These are phyloP conservation scores for Ciconia nigra DNA, from an alignment of 2,797 vertebrate species.

Conservation along the genomic window DNA sequence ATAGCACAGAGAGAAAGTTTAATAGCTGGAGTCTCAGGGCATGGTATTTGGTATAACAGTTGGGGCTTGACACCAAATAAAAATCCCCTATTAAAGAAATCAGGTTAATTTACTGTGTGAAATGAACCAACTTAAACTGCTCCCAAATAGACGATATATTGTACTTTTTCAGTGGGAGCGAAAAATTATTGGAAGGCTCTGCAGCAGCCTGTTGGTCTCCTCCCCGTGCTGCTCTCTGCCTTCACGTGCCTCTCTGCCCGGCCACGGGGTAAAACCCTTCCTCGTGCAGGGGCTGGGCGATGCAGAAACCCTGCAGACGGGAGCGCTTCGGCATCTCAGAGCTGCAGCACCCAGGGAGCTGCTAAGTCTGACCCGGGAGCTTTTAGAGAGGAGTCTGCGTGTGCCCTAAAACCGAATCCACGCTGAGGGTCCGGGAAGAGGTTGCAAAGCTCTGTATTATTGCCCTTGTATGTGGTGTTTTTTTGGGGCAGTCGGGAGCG, in stretches of 20 bases:
- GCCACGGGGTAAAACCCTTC: background rate
- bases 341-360: background rate
- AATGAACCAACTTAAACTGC: conserved; percentile 7
- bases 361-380: background rate
- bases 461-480: background rate
- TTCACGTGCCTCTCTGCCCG: background rate
- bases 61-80: conserved; percentile 58
- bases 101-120: conserved; percentile 40
- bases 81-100: conserved; percentile 43
- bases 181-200: background rate
- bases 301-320: background rate
- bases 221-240: background rate
- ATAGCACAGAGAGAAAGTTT: background rate
- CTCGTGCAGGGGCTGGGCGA: background rate
- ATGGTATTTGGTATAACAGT: background rate
- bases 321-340: background rate
- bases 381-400: background rate
- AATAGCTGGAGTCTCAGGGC: conserved; percentile 24
- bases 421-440: background rate
- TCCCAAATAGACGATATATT: conserved; percentile 11
- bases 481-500: background rate
- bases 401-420: background rate
- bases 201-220: background rate
- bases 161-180: background rate
- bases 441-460: background rate